Evolutionary conservation across 1,140 invertebrate species (phyloP), one percentile per base, ranked within the genome.

Genomic region (Neodiprion pinetum): DNA sequence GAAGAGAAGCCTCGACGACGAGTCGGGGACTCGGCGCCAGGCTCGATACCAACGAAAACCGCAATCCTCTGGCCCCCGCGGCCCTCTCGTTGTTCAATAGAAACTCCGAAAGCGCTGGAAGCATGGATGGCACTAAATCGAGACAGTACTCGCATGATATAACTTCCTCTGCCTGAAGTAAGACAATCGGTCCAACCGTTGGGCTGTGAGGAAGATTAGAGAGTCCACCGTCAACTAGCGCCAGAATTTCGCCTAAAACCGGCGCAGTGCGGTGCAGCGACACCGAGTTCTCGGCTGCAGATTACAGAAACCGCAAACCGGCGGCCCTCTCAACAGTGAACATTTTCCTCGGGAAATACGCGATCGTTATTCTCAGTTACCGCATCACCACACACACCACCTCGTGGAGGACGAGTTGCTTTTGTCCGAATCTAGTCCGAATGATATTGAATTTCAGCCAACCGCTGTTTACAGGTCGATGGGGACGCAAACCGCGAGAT

Each of bases 151-250:
- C 53, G 53, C 53, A 12, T 61, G 53, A 61, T n/a, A 61, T 61
- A 82, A 83, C 76, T 78, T 78, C 75, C 74, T 40, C 75, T 68
- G 78, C 71, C 72, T 71, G 75, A 73, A 79, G 77, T 81, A 75
- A 76, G 81, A 80, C 81, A 82, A 81, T 82, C 82, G 81, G 79
- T 82, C 81, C 78, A 82, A 83, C 82, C 81, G 79, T 70, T 79
- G 75, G 81, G 81, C 80, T 79, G 81, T 80, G 75, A 82, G 78
- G 72, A 77, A 81, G 80, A 82, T 82, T 82, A 79, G 75, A 40
- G 28, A 73, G 49, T 70, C 71, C 14, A 65, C 72, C 65, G 72
- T 40, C 50, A 49, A 47, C 50, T 71, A 40, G 21, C 73, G 17
- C 17, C n/a, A n/a, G 53, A n/a, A 40, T 40, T 40, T 40, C 28